phyloP scores from a whole-genome alignment of 2,888 invertebrate genomes.

The Stictocephala bisonia region DNA sequence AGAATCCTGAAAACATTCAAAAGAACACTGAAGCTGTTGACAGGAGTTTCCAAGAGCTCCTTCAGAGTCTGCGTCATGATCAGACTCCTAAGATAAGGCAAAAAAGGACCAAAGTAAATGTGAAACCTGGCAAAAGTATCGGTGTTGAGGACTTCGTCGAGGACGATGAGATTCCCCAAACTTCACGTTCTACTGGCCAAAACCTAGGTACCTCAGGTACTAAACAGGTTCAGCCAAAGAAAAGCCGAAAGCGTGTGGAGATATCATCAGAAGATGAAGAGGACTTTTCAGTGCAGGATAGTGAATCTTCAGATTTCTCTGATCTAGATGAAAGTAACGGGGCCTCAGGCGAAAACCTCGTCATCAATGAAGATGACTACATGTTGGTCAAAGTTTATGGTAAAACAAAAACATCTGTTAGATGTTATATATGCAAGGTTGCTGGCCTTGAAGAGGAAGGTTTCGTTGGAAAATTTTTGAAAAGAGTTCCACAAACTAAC shows the following conservation, averaged over 20 bases:
- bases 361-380: conserved; percentile 45
- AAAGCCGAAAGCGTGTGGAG: conserved; percentile 38
- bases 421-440: conserved; percentile 33
- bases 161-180: conserved; percentile 43
- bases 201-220: conserved; percentile 33
- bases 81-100: conserved; percentile 27
- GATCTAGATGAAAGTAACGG: conserved; percentile 35
- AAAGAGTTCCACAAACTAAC: conserved; percentile 42
- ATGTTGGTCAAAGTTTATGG: conserved; percentile 38
- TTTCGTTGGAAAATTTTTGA: conserved; percentile 40
- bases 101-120: conserved; percentile 33
- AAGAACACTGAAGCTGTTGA: conserved; percentile 33
- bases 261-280: conserved; percentile 45
- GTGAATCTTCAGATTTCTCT: conserved; percentile 40
- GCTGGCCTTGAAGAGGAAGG: conserved; percentile 35
- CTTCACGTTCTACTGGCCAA: conserved; percentile 42
- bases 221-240: conserved; percentile 34
- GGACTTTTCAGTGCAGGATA: conserved; percentile 41
- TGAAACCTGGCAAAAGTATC: conserved; percentile 42
- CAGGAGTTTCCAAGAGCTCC: conserved; percentile 34
- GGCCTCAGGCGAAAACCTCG: conserved; percentile 39
- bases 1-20: conserved; percentile 30
- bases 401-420: conserved; percentile 38
- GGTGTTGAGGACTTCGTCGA: conserved; percentile 35
- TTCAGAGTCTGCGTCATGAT: conserved; percentile 40